Evolutionary conservation across 2,888 invertebrate genomes (phyloP).

Genomic region (Andrena dorsata): DNA sequence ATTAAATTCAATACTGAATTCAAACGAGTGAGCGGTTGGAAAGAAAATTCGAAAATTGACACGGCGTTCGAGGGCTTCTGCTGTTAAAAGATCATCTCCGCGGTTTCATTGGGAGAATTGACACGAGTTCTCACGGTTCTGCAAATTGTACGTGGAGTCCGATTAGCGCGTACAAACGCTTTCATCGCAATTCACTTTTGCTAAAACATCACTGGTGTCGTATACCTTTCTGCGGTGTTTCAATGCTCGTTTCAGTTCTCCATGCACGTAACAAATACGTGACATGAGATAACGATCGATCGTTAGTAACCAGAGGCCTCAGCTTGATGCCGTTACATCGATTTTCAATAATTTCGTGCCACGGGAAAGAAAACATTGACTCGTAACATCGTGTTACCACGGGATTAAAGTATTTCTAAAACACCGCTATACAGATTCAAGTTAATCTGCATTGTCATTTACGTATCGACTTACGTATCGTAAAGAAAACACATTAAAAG

Average conservation of each 20-base stretch:
- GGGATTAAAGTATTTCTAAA: slow-evolving; percentile 23
- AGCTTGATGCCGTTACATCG: slow-evolving; percentile 49
- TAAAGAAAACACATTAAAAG: too few species aligned
- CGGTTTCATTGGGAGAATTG: background rate
- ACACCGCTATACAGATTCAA: background rate
- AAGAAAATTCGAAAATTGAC: too few species aligned
- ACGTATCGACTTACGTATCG: too few species aligned
- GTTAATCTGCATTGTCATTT: slow-evolving; percentile 6
- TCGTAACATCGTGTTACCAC: background rate
- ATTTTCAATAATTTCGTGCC: slow-evolving; percentile 44
- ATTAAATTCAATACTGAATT: too few species aligned
- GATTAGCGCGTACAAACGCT: background rate
- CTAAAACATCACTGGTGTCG: slow-evolving; percentile 13
- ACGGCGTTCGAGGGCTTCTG: too few species aligned
- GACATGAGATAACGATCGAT: slow-evolving; percentile 25
- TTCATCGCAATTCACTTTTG: slow-evolving; percentile 12
- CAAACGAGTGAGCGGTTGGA: too few species aligned
- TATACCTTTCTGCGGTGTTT: slow-evolving; percentile 6
- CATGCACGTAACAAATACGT: slow-evolving; percentile 27
- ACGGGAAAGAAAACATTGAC: slow-evolving; percentile 3
- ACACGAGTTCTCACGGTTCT: background rate
- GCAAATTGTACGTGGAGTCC: background rate
- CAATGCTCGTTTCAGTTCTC: slow-evolving; percentile 12
- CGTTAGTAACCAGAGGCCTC: slow-evolving; percentile 25
- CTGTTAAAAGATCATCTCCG: background rate